Percentiles rank a stretch among this genome's conserved stretches.
These are phyloP conservation scores for Pelecanus crispus DNA, from an alignment of 2,113 vertebrate genomes.

Conservation along the genomic window DNA sequence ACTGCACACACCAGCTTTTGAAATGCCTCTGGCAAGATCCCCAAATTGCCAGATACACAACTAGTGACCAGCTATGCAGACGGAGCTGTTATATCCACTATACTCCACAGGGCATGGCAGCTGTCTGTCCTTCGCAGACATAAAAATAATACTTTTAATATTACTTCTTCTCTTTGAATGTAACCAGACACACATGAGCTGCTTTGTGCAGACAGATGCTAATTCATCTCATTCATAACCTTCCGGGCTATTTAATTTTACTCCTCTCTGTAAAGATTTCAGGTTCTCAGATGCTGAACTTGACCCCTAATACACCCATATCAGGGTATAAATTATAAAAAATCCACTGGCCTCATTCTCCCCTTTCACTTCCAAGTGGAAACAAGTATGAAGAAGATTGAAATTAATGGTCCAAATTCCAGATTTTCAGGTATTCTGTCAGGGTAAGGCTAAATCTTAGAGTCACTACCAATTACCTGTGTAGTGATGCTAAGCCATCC, in stretches of 20 bases:
- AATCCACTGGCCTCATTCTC: background rate
- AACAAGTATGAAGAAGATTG: background rate
- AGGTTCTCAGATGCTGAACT: background rate
- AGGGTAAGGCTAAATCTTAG: background rate
- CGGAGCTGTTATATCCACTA: background rate
- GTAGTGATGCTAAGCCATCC: background rate
- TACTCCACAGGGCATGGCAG: background rate
- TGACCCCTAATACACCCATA: background rate
- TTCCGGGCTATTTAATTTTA: background rate
- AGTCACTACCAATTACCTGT: background rate
- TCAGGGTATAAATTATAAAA: background rate
- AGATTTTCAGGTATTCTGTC: background rate
- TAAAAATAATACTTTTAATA: background rate
- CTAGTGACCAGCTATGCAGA: background rate
- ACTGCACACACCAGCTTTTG: background rate
- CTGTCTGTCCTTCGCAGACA: background rate
- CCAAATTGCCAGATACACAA: background rate
- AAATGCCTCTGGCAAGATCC: background rate
- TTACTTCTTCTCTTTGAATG: background rate
- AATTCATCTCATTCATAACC: background rate
- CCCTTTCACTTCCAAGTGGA: background rate
- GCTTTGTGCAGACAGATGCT: background rate
- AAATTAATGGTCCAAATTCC: background rate
- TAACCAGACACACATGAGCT: background rate
- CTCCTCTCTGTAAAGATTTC: background rate